These are phyloP conservation scores for Crotalus viridis DNA, from an alignment of 2,113 vertebrate genomes.

Conservation along the genomic window DNA sequence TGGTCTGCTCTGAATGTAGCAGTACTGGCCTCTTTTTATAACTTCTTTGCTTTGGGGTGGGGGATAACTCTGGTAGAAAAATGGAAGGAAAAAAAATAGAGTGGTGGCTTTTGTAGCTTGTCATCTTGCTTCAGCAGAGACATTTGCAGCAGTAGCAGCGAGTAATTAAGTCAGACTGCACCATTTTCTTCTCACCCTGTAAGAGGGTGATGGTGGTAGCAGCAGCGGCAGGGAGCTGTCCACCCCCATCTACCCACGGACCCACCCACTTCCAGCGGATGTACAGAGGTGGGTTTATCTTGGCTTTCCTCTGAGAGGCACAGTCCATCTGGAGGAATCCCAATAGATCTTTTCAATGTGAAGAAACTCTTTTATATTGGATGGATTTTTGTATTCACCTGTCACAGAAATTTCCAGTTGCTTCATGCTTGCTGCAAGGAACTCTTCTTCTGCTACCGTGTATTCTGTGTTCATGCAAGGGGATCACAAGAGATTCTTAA, in stretches of 20 bases:
- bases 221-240: slow-evolving; percentile 51
- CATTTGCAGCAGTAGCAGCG: slow-evolving; percentile 57
- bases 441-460: not conserved
- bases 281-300: slow-evolving; percentile 67
- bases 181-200: slow-evolving; percentile 77
- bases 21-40: not conserved
- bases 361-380: slow-evolving; percentile 57
- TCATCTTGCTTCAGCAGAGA: slow-evolving; percentile 52
- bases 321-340: slow-evolving; percentile 70
- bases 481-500: slow-evolving; percentile 10
- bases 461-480: not conserved
- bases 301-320: slow-evolving; percentile 62
- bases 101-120: slow-evolving; percentile 22
- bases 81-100: slow-evolving; percentile 15
- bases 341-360: slow-evolving; percentile 61
- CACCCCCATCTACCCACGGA: slow-evolving; percentile 47
- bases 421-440: slow-evolving; percentile 32
- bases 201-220: slow-evolving; percentile 62
- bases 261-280: slow-evolving; percentile 23
- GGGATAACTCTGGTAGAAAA: not conserved
- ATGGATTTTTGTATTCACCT: slow-evolving; percentile 40
- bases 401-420: slow-evolving; percentile 46
- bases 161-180: slow-evolving; percentile 77
- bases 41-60: not conserved
- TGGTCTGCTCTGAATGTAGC: not conserved